Evolutionary conservation across 2,113 vertebrate species (phyloP).

Genomic region (Xerus inauris): DNA sequence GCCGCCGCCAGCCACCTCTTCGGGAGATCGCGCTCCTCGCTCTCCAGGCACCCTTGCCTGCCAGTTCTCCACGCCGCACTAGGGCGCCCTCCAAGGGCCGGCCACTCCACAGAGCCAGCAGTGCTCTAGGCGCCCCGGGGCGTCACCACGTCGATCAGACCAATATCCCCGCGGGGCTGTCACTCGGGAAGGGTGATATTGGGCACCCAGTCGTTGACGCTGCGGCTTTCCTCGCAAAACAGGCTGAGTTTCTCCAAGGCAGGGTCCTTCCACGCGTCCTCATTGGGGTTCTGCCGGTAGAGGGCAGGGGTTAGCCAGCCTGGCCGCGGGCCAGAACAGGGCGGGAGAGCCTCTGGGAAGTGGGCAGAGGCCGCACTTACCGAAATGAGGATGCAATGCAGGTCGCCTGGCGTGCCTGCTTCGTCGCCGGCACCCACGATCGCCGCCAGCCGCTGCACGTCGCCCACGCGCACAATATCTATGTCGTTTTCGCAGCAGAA

Average conservation of each 20-base stretch:
- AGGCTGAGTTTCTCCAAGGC: slow-evolving; percentile 92
- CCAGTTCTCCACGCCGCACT: slow-evolving; percentile 87
- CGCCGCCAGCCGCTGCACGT: slow-evolving; percentile 91
- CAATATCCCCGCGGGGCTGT: slow-evolving; percentile 77
- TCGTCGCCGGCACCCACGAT: slow-evolving; percentile 91
- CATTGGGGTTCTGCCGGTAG: slow-evolving; percentile 91
- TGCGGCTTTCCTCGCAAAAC: slow-evolving; percentile 96
- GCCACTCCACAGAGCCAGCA: slow-evolving; percentile 90
- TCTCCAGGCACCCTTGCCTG: slow-evolving; percentile 83
- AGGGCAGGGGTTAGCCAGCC: slow-evolving; percentile 29
- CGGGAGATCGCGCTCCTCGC: slow-evolving; percentile 79
- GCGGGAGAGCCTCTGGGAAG: neutral
- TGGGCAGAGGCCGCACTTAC: slow-evolving; percentile 84
- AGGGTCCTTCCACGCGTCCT: slow-evolving; percentile 95
- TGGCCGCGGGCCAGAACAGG: neutral
- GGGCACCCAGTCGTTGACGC: slow-evolving; percentile 96
- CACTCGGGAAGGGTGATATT: slow-evolving; percentile 94
- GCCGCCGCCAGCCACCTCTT: slow-evolving; percentile 71
- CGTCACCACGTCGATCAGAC: slow-evolving; percentile 87
- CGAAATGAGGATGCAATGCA: slow-evolving; percentile 98
- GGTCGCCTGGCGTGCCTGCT: slow-evolving; percentile 91
- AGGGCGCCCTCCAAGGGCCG: slow-evolving; percentile 84
- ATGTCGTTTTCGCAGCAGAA: slow-evolving; percentile 99
- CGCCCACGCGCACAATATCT: slow-evolving; percentile 95
- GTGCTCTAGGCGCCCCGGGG: slow-evolving; percentile 85